Evolutionary conservation across 2,888 invertebrate genomes (phyloP).

Genomic region (Andrena minutula): DNA sequence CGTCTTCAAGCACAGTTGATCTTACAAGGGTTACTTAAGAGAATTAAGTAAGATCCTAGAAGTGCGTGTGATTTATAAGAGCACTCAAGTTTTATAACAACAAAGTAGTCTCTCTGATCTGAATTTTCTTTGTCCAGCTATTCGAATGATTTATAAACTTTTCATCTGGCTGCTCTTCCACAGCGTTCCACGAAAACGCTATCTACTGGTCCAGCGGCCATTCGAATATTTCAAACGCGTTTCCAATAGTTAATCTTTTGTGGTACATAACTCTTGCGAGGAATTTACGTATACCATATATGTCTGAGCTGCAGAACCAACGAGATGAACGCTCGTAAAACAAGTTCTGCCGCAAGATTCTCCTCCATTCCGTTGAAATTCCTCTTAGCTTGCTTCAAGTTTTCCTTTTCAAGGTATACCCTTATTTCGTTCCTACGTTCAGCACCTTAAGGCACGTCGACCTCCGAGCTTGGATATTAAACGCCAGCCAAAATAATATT

Average conservation of each 20-base stretch:
- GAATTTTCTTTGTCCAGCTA: too few species aligned
- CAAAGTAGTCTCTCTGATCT: too few species aligned
- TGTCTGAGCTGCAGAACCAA: slow-evolving; percentile 9
- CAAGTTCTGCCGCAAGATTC: slow-evolving; percentile 32
- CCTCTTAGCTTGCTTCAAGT: slow-evolving; percentile 23
- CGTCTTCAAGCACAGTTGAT: too few species aligned
- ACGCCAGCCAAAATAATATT: slow-evolving; percentile 41
- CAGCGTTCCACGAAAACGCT: too few species aligned
- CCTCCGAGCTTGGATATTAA: slow-evolving; percentile 43
- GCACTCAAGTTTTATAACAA: too few species aligned
- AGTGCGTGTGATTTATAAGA: too few species aligned
- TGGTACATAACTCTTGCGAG: slow-evolving; percentile 19
- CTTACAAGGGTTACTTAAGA: too few species aligned
- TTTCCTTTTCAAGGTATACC: slow-evolving; percentile 19
- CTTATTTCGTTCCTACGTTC: background rate
- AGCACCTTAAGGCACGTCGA: slow-evolving; percentile 29
- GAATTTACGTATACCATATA: slow-evolving; percentile 29
- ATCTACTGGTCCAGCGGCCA: background rate
- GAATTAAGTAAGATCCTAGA: too few species aligned
- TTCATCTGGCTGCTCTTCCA: too few species aligned
- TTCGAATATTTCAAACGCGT: background rate
- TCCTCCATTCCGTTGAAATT: slow-evolving; percentile 34
- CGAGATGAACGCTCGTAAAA: slow-evolving; percentile 39
- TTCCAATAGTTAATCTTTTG: slow-evolving; percentile 18
- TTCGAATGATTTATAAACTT: too few species aligned